phyloP scores from a whole-genome alignment of 2,113 vertebrate genomes.

The Sisor rabdophorus region DNA sequence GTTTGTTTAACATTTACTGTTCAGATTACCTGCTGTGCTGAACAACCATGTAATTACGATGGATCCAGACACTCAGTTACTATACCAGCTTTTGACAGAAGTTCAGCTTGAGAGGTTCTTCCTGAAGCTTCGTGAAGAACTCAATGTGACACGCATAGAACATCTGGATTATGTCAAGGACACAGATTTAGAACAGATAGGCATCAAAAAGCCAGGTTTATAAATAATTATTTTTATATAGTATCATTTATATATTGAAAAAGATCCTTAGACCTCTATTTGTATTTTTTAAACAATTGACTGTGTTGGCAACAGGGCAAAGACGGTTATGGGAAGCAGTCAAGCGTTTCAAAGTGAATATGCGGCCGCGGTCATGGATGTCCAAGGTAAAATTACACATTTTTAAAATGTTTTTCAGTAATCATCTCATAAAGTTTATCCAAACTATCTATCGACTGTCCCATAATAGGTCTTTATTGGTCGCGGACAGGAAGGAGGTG shows the following conservation, averaged over 20 bases:
- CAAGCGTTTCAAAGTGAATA: constrained; percentile 62
- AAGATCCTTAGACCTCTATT: not conserved
- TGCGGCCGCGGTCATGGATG: constrained; percentile 67
- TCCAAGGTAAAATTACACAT: constrained; percentile 65
- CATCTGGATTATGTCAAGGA: constrained; percentile 83
- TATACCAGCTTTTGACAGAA: constrained; percentile 74
- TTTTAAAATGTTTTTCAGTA: not conserved
- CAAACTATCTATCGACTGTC: not conserved
- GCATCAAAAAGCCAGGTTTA: constrained; percentile 84
- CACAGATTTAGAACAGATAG: constrained; percentile 77
- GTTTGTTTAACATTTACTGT: not conserved
- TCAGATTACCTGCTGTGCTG: constrained; percentile 26
- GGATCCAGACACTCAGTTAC: constrained; percentile 77
- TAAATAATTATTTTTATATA: not conserved
- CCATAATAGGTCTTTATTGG: constrained; percentile 59
- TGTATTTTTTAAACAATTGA: not conserved
- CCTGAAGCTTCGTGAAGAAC: constrained; percentile 73
- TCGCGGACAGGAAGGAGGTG: constrained; percentile 58
- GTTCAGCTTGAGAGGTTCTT: constrained; percentile 85
- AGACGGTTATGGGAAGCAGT: constrained; percentile 78
- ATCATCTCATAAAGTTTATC: not conserved
- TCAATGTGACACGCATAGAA: constrained; percentile 79
- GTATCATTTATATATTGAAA: not conserved
- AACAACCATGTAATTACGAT: constrained; percentile 68
- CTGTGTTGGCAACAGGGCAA: constrained; percentile 67